phyloP scores from a whole-genome alignment of 2,113 vertebrate species.

The Furnarius figulus region DNA sequence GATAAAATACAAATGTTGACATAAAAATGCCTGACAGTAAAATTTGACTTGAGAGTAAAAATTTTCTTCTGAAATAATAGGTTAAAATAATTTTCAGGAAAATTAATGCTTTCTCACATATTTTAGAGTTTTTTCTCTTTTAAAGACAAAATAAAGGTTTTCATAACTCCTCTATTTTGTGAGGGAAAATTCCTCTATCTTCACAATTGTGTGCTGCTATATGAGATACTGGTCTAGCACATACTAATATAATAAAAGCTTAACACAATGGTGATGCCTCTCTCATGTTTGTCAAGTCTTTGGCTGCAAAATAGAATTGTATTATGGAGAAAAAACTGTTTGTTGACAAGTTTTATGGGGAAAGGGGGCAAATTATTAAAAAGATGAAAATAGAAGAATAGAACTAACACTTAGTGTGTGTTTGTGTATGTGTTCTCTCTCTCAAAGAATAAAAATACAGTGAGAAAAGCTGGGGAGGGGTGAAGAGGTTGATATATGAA shows the following conservation, averaged over 20 bases:
- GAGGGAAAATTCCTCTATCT: background rate
- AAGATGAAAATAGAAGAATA: background rate
- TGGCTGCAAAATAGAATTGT: background rate
- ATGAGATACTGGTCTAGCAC: background rate
- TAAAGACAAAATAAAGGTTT: background rate
- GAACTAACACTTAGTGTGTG: background rate
- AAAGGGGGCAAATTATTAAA: background rate
- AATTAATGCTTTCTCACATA: background rate
- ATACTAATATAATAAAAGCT: background rate
- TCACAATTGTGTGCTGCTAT: background rate
- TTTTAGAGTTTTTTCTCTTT: background rate
- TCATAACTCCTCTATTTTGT: background rate
- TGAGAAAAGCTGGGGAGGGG: background rate
- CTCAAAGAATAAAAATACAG: background rate
- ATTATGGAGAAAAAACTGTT: background rate
- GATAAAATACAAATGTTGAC: background rate
- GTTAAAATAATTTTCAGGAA: background rate
- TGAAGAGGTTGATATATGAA: background rate
- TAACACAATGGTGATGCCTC: background rate
- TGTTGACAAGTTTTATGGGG: background rate
- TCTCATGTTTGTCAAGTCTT: background rate
- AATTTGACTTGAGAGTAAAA: background rate
- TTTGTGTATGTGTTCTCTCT: background rate
- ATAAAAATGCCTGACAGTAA: background rate
- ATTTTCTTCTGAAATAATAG: background rate